Conservation (phyloP, 2,888 invertebrate genomes). For the Diaprepes abbreviatus region DNA sequence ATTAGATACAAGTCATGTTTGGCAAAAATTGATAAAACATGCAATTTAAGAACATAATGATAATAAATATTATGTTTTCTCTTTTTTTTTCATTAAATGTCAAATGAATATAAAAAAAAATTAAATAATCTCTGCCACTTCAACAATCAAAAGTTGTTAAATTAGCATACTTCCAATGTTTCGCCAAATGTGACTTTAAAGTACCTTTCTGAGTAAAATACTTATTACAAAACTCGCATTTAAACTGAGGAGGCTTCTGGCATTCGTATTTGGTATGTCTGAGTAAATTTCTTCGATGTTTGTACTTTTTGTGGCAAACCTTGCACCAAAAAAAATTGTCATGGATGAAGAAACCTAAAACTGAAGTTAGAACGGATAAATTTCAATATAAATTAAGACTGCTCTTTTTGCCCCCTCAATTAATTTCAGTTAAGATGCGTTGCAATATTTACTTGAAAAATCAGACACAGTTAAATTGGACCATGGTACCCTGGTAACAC, state of each 20-base stretch:
- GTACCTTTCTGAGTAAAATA: slow-evolving; percentile 48
- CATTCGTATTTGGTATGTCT: slow-evolving; percentile 60
- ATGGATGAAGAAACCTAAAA: slow-evolving; percentile 39
- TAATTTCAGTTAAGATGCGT: no score
- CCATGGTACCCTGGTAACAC: no score
- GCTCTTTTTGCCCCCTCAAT: background rate
- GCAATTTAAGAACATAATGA: no score
- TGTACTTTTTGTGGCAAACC: slow-evolving; percentile 56
- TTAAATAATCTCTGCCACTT: no score
- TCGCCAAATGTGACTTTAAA: slow-evolving; percentile 44
- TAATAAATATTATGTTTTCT: no score
- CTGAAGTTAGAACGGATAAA: slow-evolving; percentile 14
- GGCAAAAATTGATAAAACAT: no score
- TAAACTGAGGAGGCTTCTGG: slow-evolving; percentile 57
- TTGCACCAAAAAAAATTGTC: slow-evolving; percentile 50
- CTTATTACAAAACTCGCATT: slow-evolving; percentile 48
- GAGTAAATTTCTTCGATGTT: slow-evolving; percentile 52
- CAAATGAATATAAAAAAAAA: no score
- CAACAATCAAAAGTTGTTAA: slow-evolving; percentile 12
- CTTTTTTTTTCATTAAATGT: no score
- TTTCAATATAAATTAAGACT: background rate
- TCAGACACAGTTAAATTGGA: no score
- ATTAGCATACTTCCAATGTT: slow-evolving; percentile 46
- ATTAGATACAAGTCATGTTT: no score
- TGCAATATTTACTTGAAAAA: no score